Evolutionary conservation across 1,140 invertebrate species (phyloP), one percentile per base, ranked within the genome.

Genomic region (Trachymyrmex septentrionalis): DNA sequence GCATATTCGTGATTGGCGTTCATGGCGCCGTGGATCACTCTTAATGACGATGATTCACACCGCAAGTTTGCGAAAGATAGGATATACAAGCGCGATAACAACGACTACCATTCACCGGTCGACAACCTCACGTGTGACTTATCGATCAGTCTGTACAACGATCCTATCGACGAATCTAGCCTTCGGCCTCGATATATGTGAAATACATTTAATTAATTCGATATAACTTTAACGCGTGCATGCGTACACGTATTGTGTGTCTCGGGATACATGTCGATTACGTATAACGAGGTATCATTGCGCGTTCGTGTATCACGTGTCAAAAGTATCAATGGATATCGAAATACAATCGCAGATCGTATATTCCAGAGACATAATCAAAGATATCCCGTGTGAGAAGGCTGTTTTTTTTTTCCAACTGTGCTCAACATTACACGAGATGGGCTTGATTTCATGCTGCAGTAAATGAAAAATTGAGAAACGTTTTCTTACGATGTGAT

Each of bases 301-400:
- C 71, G 14, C 19, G 63, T 50, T 80, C 50, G 24, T 61, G 34
- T 78, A 69, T 67, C 61, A 19, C n/a, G 27, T 78, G 24, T 77
- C 72, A 78, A 75, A 88, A 72, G 76, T 89, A 64, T 87, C 88
- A 84, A 75, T 53, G 61, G 67, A 50, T 89, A 88, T 85, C 73
- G 90, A 87, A 89, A 91, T 91, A 75, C 77, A 72, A 91, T 91
- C 66, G 63, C 76, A 30, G 77, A 91, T 91, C 61, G 69, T 71
- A 30, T 76, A 59, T 85, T 72, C 53, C 75, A 75, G 61, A 27
- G 71, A 81, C 30, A 12, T 30, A 48, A 61, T 73, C 69, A 27
- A 71, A 55, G 12, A 21, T 61, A 50, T 50, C 3, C 24, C 27
- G 12, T 53, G n/a, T 27, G 21, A 69, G 66, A 69, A 24, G 9